These are phyloP conservation scores for Tricholauxania praeusta DNA, from an alignment of 2,888 invertebrate genomes.

Conservation along the genomic window DNA sequence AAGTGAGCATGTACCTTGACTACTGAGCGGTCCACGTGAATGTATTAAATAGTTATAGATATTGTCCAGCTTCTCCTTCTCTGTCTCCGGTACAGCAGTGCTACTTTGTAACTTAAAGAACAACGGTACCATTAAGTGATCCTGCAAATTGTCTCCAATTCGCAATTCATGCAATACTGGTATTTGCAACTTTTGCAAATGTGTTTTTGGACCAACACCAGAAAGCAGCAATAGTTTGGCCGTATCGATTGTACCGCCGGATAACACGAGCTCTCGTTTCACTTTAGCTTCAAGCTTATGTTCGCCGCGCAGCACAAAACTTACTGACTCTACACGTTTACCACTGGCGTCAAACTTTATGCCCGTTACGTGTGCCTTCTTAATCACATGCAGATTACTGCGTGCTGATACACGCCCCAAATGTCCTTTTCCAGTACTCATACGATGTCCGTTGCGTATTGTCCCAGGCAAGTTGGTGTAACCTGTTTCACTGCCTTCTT, in stretches of 20 bases:
- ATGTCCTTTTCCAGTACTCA: slow-evolving; percentile 81
- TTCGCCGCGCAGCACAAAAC: slow-evolving; percentile 69
- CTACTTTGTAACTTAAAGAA: slow-evolving; percentile 64
- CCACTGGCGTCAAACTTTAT: slow-evolving; percentile 69
- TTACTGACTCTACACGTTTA: slow-evolving; percentile 68
- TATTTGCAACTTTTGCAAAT: slow-evolving; percentile 53
- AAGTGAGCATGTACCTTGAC: slow-evolving; percentile 66
- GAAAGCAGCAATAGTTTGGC: slow-evolving; percentile 64
- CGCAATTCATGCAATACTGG: slow-evolving; percentile 52
- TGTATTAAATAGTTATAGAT: slow-evolving; percentile 69
- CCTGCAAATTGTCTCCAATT: slow-evolving; percentile 83
- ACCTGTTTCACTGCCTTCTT: slow-evolving; percentile 68
- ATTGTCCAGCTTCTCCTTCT: slow-evolving; percentile 57
- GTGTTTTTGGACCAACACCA: slow-evolving; percentile 59
- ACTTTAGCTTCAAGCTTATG: slow-evolving; percentile 50
- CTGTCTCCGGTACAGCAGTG: slow-evolving; percentile 41
- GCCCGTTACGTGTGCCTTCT: slow-evolving; percentile 71
- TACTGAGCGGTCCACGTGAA: slow-evolving; percentile 68
- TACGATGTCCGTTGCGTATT: slow-evolving; percentile 75
- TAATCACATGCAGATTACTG: slow-evolving; percentile 73
- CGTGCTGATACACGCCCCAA: slow-evolving; percentile 70
- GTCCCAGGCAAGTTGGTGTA: slow-evolving; percentile 70
- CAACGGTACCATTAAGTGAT: slow-evolving; percentile 75
- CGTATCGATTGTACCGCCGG: slow-evolving; percentile 62
- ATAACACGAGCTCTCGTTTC: slow-evolving; percentile 58